Percentiles rank a stretch among this genome's conserved stretches.
Evolutionary conservation across 2,797 vertebrate species (phyloP).

Genomic region (Neostethus bicornis): DNA sequence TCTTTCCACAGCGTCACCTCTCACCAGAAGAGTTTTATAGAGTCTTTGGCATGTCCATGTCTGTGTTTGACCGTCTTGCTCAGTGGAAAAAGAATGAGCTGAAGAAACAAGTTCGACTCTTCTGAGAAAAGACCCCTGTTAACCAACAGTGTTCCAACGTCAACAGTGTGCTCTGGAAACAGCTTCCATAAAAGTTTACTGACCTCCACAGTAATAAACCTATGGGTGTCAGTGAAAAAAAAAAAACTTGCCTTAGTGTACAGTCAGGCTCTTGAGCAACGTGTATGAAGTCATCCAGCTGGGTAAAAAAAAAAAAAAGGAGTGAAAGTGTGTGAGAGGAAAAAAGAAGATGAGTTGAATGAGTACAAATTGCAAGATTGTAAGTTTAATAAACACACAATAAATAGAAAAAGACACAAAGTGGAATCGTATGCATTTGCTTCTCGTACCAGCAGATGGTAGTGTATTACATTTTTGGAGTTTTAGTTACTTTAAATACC

Average conservation of each 20-base stretch:
- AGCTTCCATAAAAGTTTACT: not conserved
- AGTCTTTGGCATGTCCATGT: slow-evolving; percentile 94
- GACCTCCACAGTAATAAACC: slow-evolving; percentile 6
- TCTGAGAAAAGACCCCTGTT: slow-evolving; percentile 72
- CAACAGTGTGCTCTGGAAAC: slow-evolving; percentile 2
- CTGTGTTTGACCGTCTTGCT: slow-evolving; percentile 91
- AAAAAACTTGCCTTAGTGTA: not conserved
- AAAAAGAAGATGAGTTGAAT: not conserved
- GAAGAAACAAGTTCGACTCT: slow-evolving; percentile 94
- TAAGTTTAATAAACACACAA: not conserved
- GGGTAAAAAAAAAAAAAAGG: slow-evolving; percentile 6
- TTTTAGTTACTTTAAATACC: not conserved
- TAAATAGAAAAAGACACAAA: not conserved
- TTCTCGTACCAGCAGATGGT: slow-evolving; percentile 52
- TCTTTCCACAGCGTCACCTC: slow-evolving; percentile 86
- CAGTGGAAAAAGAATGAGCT: slow-evolving; percentile 97
- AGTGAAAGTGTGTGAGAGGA: slow-evolving; percentile 1
- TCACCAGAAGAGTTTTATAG: slow-evolving; percentile 94
- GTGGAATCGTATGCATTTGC: slow-evolving; percentile 2
- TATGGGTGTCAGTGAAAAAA: not conserved
- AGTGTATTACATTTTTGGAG: slow-evolving; percentile 13
- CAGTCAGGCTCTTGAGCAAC: slow-evolving; percentile 31
- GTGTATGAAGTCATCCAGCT: slow-evolving; percentile 9
- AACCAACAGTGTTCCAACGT: slow-evolving; percentile 1
- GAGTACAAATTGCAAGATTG: slow-evolving; percentile 4